Conservation (phyloP, 2,797 vertebrate species). For the Sebastes paucispinis region DNA sequence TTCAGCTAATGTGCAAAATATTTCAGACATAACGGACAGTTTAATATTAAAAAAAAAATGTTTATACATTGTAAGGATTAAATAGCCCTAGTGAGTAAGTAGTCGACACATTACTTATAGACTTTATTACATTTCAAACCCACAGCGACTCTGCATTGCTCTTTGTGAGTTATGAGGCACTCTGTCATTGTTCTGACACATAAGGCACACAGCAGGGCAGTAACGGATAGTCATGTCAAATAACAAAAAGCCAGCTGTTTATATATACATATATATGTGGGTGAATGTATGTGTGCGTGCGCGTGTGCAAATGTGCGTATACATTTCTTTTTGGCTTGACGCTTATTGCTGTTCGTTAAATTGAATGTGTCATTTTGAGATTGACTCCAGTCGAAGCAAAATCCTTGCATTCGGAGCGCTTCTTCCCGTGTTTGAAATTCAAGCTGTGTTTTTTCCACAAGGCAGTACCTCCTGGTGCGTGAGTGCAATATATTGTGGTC, state of each 20-base stretch:
- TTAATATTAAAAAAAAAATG: constrained; percentile 72
- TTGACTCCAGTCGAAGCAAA: constrained; percentile 69
- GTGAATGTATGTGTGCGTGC: constrained; percentile 61
- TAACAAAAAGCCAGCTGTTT: constrained; percentile 83
- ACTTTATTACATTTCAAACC: constrained; percentile 74
- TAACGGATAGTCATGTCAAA: constrained; percentile 75
- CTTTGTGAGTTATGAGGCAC: constrained; percentile 72
- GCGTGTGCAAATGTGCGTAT: constrained; percentile 47
- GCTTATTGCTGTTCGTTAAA: constrained; percentile 79
- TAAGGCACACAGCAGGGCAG: constrained; percentile 74
- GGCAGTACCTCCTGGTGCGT: constrained; percentile 76
- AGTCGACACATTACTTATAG: constrained; percentile 73
- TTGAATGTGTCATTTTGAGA: constrained; percentile 78
- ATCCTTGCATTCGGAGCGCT: constrained; percentile 74
- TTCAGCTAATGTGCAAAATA: constrained; percentile 71
- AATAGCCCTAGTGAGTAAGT: constrained; percentile 73
- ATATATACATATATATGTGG: constrained; percentile 81
- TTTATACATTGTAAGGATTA: constrained; percentile 77
- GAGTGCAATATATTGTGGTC: constrained; percentile 81
- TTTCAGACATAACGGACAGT: constrained; percentile 70
- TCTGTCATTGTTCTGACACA: constrained; percentile 74
- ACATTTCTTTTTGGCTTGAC: constrained; percentile 69
- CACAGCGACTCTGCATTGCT: constrained; percentile 70
- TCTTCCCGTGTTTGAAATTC: constrained; percentile 72
- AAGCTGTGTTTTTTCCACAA: constrained; percentile 74